Percentiles rank a stretch among this genome's conserved stretches.
Evolutionary conservation across 2,113 vertebrate genomes (phyloP).

Genomic region (Anguilla rostrata): DNA sequence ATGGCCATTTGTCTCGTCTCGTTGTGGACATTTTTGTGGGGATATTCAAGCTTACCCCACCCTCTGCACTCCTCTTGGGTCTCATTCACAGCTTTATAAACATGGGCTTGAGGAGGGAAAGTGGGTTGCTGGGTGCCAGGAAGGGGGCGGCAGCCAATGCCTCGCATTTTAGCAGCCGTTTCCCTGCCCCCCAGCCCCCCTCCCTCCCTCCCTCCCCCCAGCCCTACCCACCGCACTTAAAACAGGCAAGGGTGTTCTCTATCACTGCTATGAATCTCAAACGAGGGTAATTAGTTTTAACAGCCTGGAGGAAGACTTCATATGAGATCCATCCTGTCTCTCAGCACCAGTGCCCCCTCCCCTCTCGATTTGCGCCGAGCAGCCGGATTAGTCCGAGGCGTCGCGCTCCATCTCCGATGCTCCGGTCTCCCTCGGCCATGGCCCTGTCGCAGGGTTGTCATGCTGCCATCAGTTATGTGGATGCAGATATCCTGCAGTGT

Average conservation of each 20-base stretch:
- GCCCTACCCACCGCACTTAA: neutral
- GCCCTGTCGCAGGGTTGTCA: too few species aligned
- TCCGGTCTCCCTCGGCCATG: too few species aligned
- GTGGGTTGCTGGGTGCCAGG: neutral
- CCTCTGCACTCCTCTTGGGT: neutral
- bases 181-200: neutral
- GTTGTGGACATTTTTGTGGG: neutral
- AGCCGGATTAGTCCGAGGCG: too few species aligned
- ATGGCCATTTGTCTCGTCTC: neutral
- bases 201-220: neutral
- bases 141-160: neutral
- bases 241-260: slow-evolving; percentile 29
- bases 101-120: too few species aligned
- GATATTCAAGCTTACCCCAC: too few species aligned
- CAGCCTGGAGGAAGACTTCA: slow-evolving; percentile 23
- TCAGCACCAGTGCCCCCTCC: neutral
- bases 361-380: neutral
- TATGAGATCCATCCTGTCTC: slow-evolving; percentile 21
- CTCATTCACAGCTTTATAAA: neutral
- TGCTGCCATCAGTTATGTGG: too few species aligned
- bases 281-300: slow-evolving; percentile 35
- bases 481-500: too few species aligned
- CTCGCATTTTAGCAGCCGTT: too few species aligned
- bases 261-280: slow-evolving; percentile 19
- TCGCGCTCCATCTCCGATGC: too few species aligned